Base-by-base conservation (phyloP, 2,797 vertebrate genomes). In the Micromesistius poutassou region DNA sequence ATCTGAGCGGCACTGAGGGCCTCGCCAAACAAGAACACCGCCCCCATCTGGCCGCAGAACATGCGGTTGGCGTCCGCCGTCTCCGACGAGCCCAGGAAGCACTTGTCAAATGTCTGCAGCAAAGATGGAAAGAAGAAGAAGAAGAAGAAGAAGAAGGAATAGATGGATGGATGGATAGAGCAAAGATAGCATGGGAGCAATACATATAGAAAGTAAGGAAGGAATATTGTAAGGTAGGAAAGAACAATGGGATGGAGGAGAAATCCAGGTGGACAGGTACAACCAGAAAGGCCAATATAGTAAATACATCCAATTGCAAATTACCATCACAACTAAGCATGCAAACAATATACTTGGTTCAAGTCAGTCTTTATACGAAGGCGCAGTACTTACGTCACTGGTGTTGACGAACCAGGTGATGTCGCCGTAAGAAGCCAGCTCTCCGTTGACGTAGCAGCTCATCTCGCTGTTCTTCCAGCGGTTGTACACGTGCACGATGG, bases 401-500 rank as follows among this genome's bases (percentile, higher is more conserved):
- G 97, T 99, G 92, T 96, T 99, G 93, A 99, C 97, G 84, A 98
- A 95, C 98, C 98, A 99, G 0, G 97, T 97, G 79, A 99, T 98
- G 81, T 99, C 98, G 78, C 97, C 98, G 0, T 94, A 99, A 9
- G 98, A 99, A 0, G 96, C 97, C 78, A 99, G 91, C 2, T 99
- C 97, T 0, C 98, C 98, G 2, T 99, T 99, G 80, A 99, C 98
- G 0, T 94, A 99, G 92, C 98, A 99, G 82, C 97, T 95, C 71
- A 99, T 96, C 73, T 99, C 98, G 76, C 97, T 98, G 87, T 99
- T 99, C 92, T 99, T 99, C 98, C 98, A 99, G 75, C 98, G 97
- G 85, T 99, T 97, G 87, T 99, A 99, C 92, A 97, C 84, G 80
- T 99, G 97, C 74, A 97, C 97, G 71, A 99, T 94, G 8, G 96